Conservation (phyloP, 2,888 invertebrate genomes). For the Adineta ricciae region DNA sequence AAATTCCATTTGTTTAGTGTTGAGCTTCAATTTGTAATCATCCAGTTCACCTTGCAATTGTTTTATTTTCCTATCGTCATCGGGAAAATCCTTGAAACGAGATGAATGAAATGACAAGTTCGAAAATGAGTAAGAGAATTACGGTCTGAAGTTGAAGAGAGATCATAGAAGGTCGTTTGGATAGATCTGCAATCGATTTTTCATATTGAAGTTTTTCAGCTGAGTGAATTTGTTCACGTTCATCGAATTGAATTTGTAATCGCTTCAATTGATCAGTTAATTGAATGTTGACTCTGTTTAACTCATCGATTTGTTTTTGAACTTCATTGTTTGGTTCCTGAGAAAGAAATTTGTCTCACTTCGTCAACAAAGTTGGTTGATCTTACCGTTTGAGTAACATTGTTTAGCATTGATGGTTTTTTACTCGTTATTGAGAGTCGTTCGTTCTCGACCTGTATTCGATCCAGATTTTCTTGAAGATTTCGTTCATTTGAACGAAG, state of each 20-base stretch:
- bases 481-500: neutral
- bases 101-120: too few relatives aligned
- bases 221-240: neutral
- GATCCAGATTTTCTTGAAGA: neutral
- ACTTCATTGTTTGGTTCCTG: neutral
- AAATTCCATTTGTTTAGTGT: neutral
- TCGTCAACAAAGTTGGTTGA: too few relatives aligned
- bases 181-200: neutral
- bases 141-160: neutral
- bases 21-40: neutral
- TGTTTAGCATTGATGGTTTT: neutral
- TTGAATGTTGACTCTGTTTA: neutral
- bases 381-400: neutral
- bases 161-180: neutral
- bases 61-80: neutral
- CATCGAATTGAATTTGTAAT: neutral
- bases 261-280: neutral
- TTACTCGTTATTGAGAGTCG: neutral
- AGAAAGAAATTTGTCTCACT: neutral
- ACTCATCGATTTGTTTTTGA: neutral
- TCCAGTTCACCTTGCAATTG: neutral
- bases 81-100: neutral
- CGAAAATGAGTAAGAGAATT: neutral
- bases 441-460: neutral
- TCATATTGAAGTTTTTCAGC: neutral